phyloP scores from a whole-genome alignment of 2,797 vertebrate genomes.

The Sitta carolinensis region DNA sequence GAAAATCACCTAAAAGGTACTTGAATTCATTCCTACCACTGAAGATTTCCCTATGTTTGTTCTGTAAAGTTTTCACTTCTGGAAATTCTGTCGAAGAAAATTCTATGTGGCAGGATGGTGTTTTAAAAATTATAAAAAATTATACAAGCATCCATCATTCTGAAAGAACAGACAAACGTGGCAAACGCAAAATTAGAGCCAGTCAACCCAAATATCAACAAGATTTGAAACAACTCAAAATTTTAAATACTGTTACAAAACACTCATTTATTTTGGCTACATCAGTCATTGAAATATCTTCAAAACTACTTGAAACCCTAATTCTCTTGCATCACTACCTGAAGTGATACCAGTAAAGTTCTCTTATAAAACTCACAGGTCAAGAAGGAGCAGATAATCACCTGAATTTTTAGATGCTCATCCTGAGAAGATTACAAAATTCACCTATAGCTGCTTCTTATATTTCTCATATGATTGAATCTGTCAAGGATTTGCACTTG shows the following conservation, averaged over 20 bases:
- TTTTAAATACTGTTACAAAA: neutral
- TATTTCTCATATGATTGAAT: neutral
- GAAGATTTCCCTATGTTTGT: neutral
- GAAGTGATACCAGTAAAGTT: neutral
- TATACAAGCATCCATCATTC: neutral
- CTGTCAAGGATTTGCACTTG: conserved; percentile 27
- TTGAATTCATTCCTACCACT: neutral
- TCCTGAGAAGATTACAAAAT: neutral
- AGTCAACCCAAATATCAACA: neutral
- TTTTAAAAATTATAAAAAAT: neutral
- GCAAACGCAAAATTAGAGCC: neutral
- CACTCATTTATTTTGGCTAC: neutral
- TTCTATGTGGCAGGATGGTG: neutral
- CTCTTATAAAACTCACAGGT: neutral
- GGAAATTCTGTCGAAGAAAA: neutral
- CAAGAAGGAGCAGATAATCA: neutral
- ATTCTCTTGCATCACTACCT: neutral
- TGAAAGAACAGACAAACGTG: neutral
- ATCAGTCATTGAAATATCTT: neutral
- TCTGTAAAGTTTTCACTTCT: neutral
- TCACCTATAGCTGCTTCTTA: neutral
- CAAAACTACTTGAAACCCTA: neutral
- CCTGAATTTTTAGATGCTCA: neutral
- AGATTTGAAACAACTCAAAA: neutral
- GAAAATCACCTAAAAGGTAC: neutral